These are phyloP conservation scores for Lanius ludovicianus DNA, from an alignment of 2,113 vertebrate species.

Conservation along the genomic window DNA sequence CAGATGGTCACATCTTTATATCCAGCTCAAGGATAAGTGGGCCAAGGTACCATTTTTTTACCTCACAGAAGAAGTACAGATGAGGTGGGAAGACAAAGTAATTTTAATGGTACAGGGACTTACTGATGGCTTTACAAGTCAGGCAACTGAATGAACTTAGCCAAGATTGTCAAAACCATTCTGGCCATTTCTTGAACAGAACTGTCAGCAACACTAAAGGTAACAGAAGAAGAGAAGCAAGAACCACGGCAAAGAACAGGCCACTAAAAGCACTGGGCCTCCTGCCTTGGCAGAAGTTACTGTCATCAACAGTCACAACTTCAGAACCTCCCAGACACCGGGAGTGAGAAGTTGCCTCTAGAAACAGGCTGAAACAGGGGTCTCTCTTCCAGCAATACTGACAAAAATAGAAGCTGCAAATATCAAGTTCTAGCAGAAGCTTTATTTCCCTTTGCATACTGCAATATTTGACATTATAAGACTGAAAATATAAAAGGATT, in stretches of 20 bases:
- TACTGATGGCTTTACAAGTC: background rate
- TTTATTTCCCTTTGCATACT: background rate
- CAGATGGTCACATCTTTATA: background rate
- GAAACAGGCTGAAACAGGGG: background rate
- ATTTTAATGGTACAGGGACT: background rate
- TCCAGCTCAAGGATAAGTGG: background rate
- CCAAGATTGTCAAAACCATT: background rate
- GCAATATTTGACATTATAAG: background rate
- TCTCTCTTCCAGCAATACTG: background rate
- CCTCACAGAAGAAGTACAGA: background rate
- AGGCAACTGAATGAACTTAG: background rate
- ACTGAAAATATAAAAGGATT: background rate
- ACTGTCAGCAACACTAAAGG: fast-evolving
- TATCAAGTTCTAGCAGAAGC: background rate
- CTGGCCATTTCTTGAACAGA: background rate
- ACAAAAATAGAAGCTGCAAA: background rate
- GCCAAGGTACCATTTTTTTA: background rate
- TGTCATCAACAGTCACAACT: background rate
- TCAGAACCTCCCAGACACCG: background rate
- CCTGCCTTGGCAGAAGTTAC: background rate
- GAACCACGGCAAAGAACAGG: background rate
- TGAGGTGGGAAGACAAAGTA: background rate
- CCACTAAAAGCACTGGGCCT: background rate
- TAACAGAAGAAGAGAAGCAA: background rate
- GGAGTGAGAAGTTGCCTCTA: background rate